Percentiles rank a stretch among this genome's conserved stretches.
Evolutionary conservation across 2,113 vertebrate species (phyloP).

Genomic region (Egretta garzetta): DNA sequence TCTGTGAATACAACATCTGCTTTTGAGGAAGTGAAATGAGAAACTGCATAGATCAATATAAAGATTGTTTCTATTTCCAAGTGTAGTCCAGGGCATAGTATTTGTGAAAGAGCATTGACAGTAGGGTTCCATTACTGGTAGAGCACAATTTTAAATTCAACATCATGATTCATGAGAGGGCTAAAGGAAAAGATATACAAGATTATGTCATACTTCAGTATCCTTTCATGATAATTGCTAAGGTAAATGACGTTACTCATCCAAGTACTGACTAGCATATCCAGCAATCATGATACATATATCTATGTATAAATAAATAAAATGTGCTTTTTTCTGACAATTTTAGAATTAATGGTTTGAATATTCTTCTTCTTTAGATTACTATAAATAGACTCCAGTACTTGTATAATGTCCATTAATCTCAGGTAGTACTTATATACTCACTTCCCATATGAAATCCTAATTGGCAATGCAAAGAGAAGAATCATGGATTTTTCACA

Average conservation of each 20-base stretch:
- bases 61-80: conserved; percentile 25
- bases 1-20: conserved; percentile 61
- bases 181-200: background rate
- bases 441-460: background rate
- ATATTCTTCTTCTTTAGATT: background rate
- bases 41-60: conserved; percentile 47
- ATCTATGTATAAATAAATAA: background rate
- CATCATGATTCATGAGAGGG: background rate
- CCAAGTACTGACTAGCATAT: background rate
- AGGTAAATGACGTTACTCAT: background rate
- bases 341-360: background rate
- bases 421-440: background rate
- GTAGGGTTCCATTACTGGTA: background rate
- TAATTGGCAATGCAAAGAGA: background rate
- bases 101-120: conserved; percentile 21
- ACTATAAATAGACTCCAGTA: background rate
- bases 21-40: conserved; percentile 54
- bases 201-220: background rate
- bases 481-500: background rate
- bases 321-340: background rate
- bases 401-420: background rate
- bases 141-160: background rate
- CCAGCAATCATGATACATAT: background rate
- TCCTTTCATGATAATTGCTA: background rate
- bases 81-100: background rate